Evolutionary conservation across 2,888 invertebrate species (phyloP), one percentile per base, ranked within the genome.

Genomic region (Noctua fimbriata): DNA sequence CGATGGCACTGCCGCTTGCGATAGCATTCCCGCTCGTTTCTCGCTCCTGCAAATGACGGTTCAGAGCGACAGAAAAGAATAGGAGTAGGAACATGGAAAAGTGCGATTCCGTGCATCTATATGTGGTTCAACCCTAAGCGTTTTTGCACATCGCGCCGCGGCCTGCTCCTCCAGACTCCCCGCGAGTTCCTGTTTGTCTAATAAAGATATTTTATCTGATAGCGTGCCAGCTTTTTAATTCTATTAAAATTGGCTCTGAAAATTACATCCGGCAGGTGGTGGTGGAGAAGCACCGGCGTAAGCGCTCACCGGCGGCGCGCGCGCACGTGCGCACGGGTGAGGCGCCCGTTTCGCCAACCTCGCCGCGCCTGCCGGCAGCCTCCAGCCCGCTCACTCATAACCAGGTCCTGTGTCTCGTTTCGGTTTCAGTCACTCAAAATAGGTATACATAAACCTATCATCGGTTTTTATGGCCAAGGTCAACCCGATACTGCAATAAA

Each of bases 271-370:
- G 67, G 9, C n/a, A 67, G 67, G 90, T 92, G 58, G 89, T 93
- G 77, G 91, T 92, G 77, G 90, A 91, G 77, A 90, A 85, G 73
- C 89, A 91, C 76, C 89, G 90, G 60, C 88, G 87, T 16, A 81
- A 78, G 63, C 84, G 86, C 14, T 76, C 82, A 1, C 77, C 79
- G 60, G 16, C 67, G 52, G 71, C 69, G 24, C 74, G 74, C 65
- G 72, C 71, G 72, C 69, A 66, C 10, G 16, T 2, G 7, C 60
- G 60, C 16, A 28, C 24, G 4, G 32, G n/a, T 28, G 76, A 47
- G 1, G 32, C 67, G 4, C 66, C 76, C 60, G 67, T 69, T 18
- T 79, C 81, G 81, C 81, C 75, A 67, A 74, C 84, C 9, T 81
- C 85, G 32, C 78, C 88, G 73, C 90, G 91, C 47, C 81, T 86